Evolutionary conservation across 2,888 invertebrate species (phyloP).

Genomic region (Catocala fraxini): DNA sequence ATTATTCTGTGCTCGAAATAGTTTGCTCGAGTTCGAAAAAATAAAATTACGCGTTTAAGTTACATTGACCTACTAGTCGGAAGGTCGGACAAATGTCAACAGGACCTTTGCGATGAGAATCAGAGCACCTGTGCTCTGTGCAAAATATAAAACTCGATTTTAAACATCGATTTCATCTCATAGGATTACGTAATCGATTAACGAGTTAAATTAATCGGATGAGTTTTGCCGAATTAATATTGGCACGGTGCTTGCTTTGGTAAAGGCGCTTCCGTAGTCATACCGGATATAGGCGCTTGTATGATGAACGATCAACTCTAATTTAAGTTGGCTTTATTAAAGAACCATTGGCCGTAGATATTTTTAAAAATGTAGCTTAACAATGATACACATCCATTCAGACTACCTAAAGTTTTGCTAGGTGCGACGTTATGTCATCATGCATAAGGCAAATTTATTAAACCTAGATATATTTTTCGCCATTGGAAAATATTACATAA

Average conservation of each 20-base stretch:
- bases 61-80: constrained; percentile 76
- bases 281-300: no score
- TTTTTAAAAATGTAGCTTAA: no score
- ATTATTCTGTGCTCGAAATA: constrained; percentile 18
- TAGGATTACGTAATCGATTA: constrained; percentile 32
- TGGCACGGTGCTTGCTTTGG: neutral
- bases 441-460: no score
- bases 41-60: constrained; percentile 32
- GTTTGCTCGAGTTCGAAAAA: constrained; percentile 35
- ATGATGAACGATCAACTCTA: no score
- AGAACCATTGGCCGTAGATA: no score
- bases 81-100: constrained; percentile 81
- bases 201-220: constrained; percentile 8
- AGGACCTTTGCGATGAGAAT: constrained; percentile 79
- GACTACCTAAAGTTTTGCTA: no score
- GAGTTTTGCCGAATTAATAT: neutral
- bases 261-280: no score
- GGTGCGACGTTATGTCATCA: no score
- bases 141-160: constrained; percentile 55
- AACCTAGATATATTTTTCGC: no score
- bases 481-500: no score
- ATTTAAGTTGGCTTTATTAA: no score
- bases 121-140: constrained; percentile 64
- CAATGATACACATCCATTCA: no score
- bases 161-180: constrained; percentile 12